These are phyloP conservation scores for Cranoglanis bouderius DNA, from an alignment of 2,113 vertebrate genomes.

Conservation along the genomic window DNA sequence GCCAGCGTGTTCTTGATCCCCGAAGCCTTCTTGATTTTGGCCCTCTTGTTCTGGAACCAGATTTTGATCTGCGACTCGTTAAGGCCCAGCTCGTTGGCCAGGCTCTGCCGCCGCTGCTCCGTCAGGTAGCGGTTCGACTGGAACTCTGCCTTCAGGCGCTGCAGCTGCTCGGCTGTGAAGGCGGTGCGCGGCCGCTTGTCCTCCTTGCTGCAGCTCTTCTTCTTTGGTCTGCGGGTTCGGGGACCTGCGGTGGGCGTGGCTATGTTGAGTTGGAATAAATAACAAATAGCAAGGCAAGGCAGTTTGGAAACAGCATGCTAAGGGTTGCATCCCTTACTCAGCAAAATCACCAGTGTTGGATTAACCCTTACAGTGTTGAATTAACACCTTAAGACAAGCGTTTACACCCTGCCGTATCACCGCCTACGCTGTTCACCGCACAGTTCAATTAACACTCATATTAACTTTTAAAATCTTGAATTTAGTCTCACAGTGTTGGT, in stretches of 20 bases:
- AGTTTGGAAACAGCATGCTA: slow-evolving; percentile 33
- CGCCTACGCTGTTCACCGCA: not conserved
- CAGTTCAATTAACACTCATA: slow-evolving; percentile 1
- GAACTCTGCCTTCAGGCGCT: slow-evolving; percentile 90
- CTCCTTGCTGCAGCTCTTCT: slow-evolving; percentile 84
- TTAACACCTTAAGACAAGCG: not conserved
- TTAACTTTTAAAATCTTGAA: not conserved
- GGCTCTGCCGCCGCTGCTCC: slow-evolving; percentile 86
- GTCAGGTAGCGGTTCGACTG: slow-evolving; percentile 91
- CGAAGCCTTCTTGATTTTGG: slow-evolving; percentile 91
- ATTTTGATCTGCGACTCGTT: slow-evolving; percentile 96
- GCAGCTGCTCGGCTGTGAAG: slow-evolving; percentile 91
- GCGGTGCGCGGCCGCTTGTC: slow-evolving; percentile 91
- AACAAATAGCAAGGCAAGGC: slow-evolving; percentile 26
- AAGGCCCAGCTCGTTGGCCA: slow-evolving; percentile 88
- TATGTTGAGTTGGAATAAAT: slow-evolving; percentile 37
- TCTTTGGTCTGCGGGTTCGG: slow-evolving; percentile 97
- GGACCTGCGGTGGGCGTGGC: slow-evolving; percentile 77
- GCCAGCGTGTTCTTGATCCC: slow-evolving; percentile 86
- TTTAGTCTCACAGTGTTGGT: slow-evolving; percentile 3
- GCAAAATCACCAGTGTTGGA: not conserved
- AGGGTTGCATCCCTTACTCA: slow-evolving; percentile 7
- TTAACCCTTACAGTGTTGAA: slow-evolving; percentile 9
- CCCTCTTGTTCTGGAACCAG: slow-evolving; percentile 95
- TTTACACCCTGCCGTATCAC: not conserved